phyloP scores from a whole-genome alignment of 1,140 invertebrate species.

The Anastatus disparis region DNA sequence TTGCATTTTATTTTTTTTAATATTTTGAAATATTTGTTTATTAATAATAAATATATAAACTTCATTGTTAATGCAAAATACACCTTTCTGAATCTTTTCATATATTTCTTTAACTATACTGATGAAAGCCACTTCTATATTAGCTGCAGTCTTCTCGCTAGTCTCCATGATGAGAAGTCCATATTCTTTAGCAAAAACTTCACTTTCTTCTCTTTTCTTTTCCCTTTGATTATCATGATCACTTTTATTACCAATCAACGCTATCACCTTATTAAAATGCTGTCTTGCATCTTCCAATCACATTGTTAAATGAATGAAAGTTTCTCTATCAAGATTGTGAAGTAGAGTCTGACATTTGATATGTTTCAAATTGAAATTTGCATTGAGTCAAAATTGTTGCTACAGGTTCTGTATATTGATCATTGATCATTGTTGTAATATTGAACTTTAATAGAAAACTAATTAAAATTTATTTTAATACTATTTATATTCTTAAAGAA shows the following conservation, averaged over 20 bases:
- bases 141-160: slow-evolving; percentile 99
- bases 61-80: slow-evolving; percentile 99
- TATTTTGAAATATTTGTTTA: no score
- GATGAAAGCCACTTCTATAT: slow-evolving; percentile 99
- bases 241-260: slow-evolving; percentile 97
- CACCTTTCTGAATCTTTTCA: slow-evolving; percentile 99
- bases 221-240: slow-evolving; percentile 97
- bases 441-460: no score
- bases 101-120: slow-evolving; percentile 99
- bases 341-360: no score
- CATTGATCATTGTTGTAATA: no score
- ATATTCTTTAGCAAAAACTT: slow-evolving; percentile 98
- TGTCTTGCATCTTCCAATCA: slow-evolving; percentile 99
- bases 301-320: slow-evolving; percentile 98
- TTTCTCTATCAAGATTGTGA: no score
- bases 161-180: slow-evolving; percentile 99
- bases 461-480: no score
- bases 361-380: no score
- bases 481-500: no score
- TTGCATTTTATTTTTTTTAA: no score
- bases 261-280: slow-evolving; percentile 99
- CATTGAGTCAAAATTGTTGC: no score
- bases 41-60: no score
- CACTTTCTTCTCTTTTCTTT: slow-evolving; percentile 98
- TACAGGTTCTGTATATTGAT: no score